Percentiles rank a stretch among this genome's conserved stretches.
Evolutionary conservation across 2,888 invertebrate genomes (phyloP).

Genomic region (Brenthis hecate): DNA sequence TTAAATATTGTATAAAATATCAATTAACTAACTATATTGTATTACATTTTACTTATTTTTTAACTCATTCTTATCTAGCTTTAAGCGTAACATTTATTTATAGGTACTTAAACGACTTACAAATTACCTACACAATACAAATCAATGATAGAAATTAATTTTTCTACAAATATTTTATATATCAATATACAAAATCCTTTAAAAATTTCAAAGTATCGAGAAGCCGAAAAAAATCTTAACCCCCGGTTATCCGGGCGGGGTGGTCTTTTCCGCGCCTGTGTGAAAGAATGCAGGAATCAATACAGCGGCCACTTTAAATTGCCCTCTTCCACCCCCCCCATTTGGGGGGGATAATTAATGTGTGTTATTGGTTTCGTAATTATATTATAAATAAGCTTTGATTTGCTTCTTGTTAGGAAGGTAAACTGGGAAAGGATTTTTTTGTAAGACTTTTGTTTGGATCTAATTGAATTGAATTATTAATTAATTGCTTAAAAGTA

Average conservation of each 20-base stretch:
- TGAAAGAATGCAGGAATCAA: slow-evolving; percentile 82
- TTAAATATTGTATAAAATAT: neutral
- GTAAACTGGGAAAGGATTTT: neutral
- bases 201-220: slow-evolving; percentile 36
- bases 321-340: slow-evolving; percentile 68
- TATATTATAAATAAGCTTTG: slow-evolving; percentile 22
- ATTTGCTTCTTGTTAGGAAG: slow-evolving; percentile 11
- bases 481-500: too few relatives aligned
- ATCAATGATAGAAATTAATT: too few relatives aligned
- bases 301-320: slow-evolving; percentile 80
- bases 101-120: neutral
- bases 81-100: too few relatives aligned
- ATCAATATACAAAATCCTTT: slow-evolving; percentile 4
- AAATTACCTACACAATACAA: neutral
- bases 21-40: neutral
- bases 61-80: too few relatives aligned
- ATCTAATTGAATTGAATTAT: neutral
- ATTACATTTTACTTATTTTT: too few relatives aligned
- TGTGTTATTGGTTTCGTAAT: slow-evolving; percentile 25
- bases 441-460: neutral
- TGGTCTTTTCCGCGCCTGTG: slow-evolving; percentile 70
- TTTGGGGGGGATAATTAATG: slow-evolving; percentile 44
- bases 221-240: slow-evolving; percentile 70
- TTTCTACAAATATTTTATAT: neutral
- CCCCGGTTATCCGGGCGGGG: slow-evolving; percentile 58